Evolutionary conservation across 2,888 invertebrate species (phyloP).

Genomic region (Polylopha cassiicola): DNA sequence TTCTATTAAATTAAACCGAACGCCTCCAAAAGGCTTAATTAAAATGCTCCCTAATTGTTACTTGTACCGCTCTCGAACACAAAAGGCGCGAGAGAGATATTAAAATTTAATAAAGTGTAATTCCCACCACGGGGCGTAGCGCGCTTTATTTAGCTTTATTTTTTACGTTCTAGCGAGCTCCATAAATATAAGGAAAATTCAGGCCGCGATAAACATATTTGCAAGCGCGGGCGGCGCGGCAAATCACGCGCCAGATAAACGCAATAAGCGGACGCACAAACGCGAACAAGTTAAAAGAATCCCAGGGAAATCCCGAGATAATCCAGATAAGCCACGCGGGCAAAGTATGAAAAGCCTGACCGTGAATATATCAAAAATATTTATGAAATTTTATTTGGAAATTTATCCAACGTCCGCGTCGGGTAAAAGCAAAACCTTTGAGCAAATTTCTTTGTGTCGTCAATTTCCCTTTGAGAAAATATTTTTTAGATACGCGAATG

Average conservation of each 20-base stretch:
- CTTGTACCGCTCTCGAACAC: slow-evolving; percentile 39
- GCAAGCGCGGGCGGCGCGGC: slow-evolving; percentile 38
- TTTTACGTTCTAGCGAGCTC: slow-evolving; percentile 42
- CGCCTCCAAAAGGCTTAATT: slow-evolving; percentile 39
- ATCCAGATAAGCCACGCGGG: slow-evolving; percentile 73
- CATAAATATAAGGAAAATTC: slow-evolving; percentile 53
- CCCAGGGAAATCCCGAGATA: slow-evolving; percentile 60
- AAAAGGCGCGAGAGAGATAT: slow-evolving; percentile 48
- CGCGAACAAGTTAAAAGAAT: slow-evolving; percentile 64
- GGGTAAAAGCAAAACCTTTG: slow-evolving; percentile 39
- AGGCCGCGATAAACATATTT: slow-evolving; percentile 60
- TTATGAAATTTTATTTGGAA: slow-evolving; percentile 63
- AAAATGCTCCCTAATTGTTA: slow-evolving; percentile 45
- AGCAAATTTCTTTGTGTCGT: slow-evolving; percentile 38
- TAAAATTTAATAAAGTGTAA: slow-evolving; percentile 61
- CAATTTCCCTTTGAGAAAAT: slow-evolving; percentile 30
- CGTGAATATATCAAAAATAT: slow-evolving; percentile 73
- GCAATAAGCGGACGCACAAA: slow-evolving; percentile 64
- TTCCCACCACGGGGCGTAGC: slow-evolving; percentile 33
- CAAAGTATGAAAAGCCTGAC: slow-evolving; percentile 69
- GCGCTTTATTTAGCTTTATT: slow-evolving; percentile 46
- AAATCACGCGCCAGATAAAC: slow-evolving; percentile 56
- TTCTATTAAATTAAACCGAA: background rate
- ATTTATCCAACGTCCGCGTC: slow-evolving; percentile 47
- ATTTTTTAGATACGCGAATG: slow-evolving; percentile 28